These are phyloP conservation scores for Cephalopachus bancanus DNA, from an alignment of 2,797 vertebrate genomes.

Conservation along the genomic window DNA sequence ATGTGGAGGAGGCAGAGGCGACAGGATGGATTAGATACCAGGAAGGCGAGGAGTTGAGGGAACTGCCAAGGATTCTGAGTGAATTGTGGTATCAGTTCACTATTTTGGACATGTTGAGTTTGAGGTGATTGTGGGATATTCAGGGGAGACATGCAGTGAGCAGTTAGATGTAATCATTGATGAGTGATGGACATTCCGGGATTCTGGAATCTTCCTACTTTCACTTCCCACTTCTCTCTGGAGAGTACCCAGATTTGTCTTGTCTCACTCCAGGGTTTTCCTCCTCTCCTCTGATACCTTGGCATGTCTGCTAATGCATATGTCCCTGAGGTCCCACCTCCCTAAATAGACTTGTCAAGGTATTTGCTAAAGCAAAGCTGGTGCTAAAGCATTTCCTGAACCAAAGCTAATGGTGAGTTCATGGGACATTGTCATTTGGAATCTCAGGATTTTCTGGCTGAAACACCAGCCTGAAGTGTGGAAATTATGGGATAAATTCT, in stretches of 20 bases:
- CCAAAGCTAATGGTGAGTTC: background rate
- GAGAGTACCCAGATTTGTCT: background rate
- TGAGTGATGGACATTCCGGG: background rate
- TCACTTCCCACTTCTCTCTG: background rate
- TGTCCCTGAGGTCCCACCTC: background rate
- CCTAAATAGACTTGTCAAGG: background rate
- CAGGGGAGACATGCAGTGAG: background rate
- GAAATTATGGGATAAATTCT: constrained; percentile 3
- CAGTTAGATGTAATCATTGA: background rate
- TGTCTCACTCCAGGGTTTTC: background rate
- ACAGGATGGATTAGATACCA: background rate
- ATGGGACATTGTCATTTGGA: background rate
- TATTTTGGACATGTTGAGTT: background rate
- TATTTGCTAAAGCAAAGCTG: background rate
- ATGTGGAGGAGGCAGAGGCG: background rate
- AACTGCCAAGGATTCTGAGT: background rate
- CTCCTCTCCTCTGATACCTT: background rate
- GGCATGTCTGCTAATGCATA: background rate
- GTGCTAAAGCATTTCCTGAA: background rate
- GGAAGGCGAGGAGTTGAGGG: background rate
- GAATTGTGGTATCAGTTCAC: background rate
- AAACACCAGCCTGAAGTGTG: background rate
- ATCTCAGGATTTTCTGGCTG: constrained; percentile 23
- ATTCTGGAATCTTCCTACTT: background rate
- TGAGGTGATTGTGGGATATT: background rate